A percentile compares a stretch with the other conserved stretches of the same genome.
Evolutionary conservation across 2,113 vertebrate species (phyloP).

Genomic region (Eolophus roseicapilla): DNA sequence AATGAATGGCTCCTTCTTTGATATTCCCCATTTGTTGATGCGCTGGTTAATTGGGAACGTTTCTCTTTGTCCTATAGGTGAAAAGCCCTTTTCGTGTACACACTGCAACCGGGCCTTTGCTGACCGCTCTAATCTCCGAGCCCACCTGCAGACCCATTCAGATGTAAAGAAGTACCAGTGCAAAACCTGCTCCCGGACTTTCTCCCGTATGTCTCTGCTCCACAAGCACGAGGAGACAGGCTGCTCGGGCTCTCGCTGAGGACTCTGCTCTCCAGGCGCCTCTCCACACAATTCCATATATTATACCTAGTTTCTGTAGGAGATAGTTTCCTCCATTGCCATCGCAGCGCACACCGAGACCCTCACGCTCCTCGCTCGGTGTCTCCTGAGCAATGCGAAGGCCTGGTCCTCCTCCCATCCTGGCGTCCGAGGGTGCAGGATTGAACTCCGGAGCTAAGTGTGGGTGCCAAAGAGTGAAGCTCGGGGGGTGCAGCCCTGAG

Average conservation of each 20-base stretch:
- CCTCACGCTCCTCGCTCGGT: not conserved
- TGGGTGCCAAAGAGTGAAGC: not conserved
- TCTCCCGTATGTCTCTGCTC: conserved; percentile 97
- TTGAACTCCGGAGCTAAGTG: not conserved
- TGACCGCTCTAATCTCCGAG: conserved; percentile 95
- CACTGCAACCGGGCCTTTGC: conserved; percentile 96
- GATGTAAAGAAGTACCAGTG: conserved; percentile 99
- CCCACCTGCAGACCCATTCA: conserved; percentile 97
- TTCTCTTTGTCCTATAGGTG: conserved; percentile 78
- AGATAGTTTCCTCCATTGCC: conserved; percentile 30
- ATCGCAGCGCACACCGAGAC: not conserved
- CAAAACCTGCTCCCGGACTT: conserved; percentile 89
- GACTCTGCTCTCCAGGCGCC: not conserved
- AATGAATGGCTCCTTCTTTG: conserved; percentile 37
- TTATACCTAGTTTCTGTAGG: conserved; percentile 54
- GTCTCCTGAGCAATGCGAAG: not conserved
- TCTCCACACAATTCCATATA: not conserved
- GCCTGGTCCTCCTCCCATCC: not conserved
- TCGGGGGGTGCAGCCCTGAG: not conserved
- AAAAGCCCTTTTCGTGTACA: conserved; percentile 94
- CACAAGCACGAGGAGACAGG: conserved; percentile 91
- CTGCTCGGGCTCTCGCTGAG: conserved; percentile 82
- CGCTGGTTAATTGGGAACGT: conserved; percentile 57
- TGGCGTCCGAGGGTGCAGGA: not conserved
- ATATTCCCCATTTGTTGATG: conserved; percentile 23